Evolutionary conservation across 2,888 invertebrate genomes (phyloP).

Genomic region (Pseudococcus viburni): DNA sequence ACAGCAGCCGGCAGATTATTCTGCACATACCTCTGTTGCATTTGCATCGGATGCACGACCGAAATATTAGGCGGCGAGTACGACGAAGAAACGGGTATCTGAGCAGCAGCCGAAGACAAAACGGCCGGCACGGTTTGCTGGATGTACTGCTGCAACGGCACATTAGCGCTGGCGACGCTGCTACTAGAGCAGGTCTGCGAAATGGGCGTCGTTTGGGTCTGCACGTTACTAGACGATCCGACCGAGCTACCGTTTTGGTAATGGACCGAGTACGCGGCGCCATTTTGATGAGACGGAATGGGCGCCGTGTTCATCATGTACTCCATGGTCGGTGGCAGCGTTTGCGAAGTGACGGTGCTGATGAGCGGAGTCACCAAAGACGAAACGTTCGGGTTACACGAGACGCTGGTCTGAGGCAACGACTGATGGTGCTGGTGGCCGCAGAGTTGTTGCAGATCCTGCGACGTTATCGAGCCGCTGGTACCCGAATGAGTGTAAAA

Average conservation of each 20-base stretch:
- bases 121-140: conserved; percentile 39
- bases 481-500: conserved; percentile 32
- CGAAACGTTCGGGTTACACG: background rate
- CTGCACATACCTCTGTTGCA: conserved; percentile 16
- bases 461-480: conserved; percentile 54
- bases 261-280: conserved; percentile 27
- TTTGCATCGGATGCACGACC: background rate
- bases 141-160: conserved; percentile 55
- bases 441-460: conserved; percentile 61
- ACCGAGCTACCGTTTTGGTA: conserved; percentile 39
- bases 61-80: conserved; percentile 44
- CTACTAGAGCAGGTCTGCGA: conserved; percentile 45
- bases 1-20: background rate
- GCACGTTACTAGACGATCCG: conserved; percentile 34
- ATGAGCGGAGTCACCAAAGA: conserved; percentile 38
- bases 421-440: conserved; percentile 38
- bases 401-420: background rate
- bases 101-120: conserved; percentile 1
- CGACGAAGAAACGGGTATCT: conserved; percentile 29
- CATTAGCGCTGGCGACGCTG: background rate
- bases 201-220: conserved; percentile 58
- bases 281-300: conserved; percentile 3
- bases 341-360: conserved; percentile 45
- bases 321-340: conserved; percentile 23
- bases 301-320: background rate